Conservation (phyloP, 1,140 invertebrate genomes). For the Triops cancriformis region DNA sequence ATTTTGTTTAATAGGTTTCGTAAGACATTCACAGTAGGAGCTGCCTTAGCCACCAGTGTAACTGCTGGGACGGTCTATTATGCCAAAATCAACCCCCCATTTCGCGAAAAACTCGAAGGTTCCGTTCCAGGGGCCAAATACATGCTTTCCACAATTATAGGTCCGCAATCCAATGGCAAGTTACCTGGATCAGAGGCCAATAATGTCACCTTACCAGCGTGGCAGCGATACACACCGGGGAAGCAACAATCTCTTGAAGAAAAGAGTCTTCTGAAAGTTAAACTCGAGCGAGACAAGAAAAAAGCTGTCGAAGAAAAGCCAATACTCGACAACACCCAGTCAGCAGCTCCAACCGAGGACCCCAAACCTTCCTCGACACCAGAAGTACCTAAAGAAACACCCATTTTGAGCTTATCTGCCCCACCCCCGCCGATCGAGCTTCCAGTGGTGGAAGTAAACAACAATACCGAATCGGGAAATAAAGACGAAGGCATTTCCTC, state of each 20-base stretch:
- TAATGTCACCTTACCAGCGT: background rate
- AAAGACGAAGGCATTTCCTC: background rate
- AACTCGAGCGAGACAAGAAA: background rate
- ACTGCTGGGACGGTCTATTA: background rate
- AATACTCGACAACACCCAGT: background rate
- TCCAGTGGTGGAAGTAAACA: background rate
- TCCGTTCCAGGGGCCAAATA: background rate
- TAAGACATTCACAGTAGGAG: background rate
- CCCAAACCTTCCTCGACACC: background rate
- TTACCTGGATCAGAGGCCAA: background rate
- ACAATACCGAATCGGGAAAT: background rate
- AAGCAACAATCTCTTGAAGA: background rate
- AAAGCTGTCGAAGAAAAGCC: background rate
- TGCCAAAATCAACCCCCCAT: background rate
- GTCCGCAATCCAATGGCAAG: background rate
- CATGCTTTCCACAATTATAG: background rate
- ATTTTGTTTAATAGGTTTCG: background rate
- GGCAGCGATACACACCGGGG: background rate
- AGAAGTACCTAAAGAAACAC: background rate
- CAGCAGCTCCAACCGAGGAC: background rate
- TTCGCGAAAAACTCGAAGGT: background rate
- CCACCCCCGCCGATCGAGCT: background rate
- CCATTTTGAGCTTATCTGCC: background rate
- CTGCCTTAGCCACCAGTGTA: background rate
- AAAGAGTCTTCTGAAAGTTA: background rate